Evolutionary conservation across 2,797 vertebrate genomes (phyloP).

Genomic region (Hydrophis major): DNA sequence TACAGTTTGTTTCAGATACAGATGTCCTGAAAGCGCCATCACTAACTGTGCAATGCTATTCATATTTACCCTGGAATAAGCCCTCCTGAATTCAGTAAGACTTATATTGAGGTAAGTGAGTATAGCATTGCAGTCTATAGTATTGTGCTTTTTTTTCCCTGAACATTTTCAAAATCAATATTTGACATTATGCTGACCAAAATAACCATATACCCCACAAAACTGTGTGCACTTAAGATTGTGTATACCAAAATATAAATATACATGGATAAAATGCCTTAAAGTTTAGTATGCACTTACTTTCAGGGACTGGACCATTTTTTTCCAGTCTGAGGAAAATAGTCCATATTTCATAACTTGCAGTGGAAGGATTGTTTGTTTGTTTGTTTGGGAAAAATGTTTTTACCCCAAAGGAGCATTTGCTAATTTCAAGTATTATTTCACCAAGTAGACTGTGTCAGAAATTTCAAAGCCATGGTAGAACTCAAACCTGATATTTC

Average conservation of each 20-base stretch:
- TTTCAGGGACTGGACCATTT: conserved; percentile 59
- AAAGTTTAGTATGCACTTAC: conserved; percentile 74
- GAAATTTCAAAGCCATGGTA: conserved; percentile 17
- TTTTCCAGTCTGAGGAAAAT: conserved; percentile 73
- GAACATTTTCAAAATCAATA: conserved; percentile 53
- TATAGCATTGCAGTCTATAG: background rate
- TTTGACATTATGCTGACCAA: conserved; percentile 46
- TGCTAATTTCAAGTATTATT: conserved; percentile 2
- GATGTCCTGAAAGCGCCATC: conserved; percentile 44
- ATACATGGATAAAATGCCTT: conserved; percentile 73
- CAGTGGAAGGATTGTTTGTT: conserved; percentile 56
- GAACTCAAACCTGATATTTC: background rate
- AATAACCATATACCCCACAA: conserved; percentile 42
- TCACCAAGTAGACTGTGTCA: conserved; percentile 11
- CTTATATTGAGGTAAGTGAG: background rate
- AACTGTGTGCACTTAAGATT: conserved; percentile 64
- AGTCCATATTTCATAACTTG: conserved; percentile 67
- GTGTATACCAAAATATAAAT: conserved; percentile 69
- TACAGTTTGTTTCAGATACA: conserved; percentile 39
- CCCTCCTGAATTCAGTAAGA: background rate
- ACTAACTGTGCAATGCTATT: conserved; percentile 32
- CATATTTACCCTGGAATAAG: background rate
- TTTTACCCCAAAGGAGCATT: conserved; percentile 12
- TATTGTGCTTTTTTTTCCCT: conserved; percentile 32
- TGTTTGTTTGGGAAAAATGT: conserved; percentile 18